Conservation (phyloP, 2,888 invertebrate genomes). For the Mimas tiliae region DNA sequence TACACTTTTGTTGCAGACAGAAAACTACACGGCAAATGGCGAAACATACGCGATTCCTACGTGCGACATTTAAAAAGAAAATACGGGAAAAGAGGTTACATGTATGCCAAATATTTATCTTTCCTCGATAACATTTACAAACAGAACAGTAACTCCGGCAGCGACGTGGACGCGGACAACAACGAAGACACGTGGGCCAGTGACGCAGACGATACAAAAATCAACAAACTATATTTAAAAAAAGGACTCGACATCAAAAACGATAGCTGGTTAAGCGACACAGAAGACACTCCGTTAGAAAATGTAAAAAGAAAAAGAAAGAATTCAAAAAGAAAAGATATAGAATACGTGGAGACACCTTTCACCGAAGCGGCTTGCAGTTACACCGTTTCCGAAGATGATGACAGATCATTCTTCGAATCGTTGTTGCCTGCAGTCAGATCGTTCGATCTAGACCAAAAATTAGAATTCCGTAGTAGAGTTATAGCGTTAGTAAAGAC, state of each 20-base stretch:
- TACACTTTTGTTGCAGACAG: conserved; percentile 55
- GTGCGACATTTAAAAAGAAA: conserved; percentile 60
- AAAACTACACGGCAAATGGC: conserved; percentile 71
- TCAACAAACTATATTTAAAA: conserved; percentile 45
- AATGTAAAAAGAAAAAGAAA: conserved; percentile 53
- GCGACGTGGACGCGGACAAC: conserved; percentile 51
- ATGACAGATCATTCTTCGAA: conserved; percentile 72
- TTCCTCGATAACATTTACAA: conserved; percentile 62
- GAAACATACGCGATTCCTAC: conserved; percentile 74
- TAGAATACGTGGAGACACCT: conserved; percentile 63
- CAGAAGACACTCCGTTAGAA: conserved; percentile 47
- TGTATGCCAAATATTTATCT: conserved; percentile 64
- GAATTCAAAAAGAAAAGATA: conserved; percentile 34
- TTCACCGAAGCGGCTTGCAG: conserved; percentile 49
- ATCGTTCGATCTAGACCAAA: conserved; percentile 67
- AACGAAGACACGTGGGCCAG: conserved; percentile 49
- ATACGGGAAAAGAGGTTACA: conserved; percentile 56
- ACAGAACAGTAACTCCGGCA: conserved; percentile 49
- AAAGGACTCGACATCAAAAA: conserved; percentile 43
- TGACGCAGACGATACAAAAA: conserved; percentile 50
- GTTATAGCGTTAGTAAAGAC: conserved; percentile 61
- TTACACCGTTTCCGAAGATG: conserved; percentile 52
- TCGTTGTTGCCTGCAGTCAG: conserved; percentile 69
- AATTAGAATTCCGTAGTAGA: conserved; percentile 68
- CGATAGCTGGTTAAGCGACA: conserved; percentile 52